Evolutionary conservation across 2,113 vertebrate species (phyloP), one percentile per base, ranked within the genome.

Genomic region (Egretta garzetta): DNA sequence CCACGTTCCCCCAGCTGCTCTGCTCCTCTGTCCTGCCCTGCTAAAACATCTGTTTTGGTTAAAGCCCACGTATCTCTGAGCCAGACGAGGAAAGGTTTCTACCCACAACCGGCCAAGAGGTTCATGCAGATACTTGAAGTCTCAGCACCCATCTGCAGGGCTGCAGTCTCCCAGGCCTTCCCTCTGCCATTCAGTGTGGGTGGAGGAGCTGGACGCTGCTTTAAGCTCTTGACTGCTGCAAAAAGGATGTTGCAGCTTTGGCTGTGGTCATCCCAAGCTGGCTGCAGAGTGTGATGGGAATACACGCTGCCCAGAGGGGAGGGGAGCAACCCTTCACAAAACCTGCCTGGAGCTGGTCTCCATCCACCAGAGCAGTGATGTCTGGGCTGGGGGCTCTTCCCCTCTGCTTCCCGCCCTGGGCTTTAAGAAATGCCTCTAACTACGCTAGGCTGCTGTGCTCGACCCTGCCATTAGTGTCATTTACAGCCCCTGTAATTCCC

Each of bases 151-250:
- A 6, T 32, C 72, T 70, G 35, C 73, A 68, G 47, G 24, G 56
- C 73, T 73, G 76, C 64, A 53, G 1, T 21, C 18, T 62, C 59
- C 67, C 32, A 72, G 63, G 59, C 39, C 63, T 79, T 30, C 41
- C 12, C 52, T 59, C 20, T 0, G 0, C 39, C 18, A 1, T 35
- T 67, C 43, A 14, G 39, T 5, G 3, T 4, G 7, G 14, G 4
- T 45, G 55, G 41, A 68, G 39, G 50, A 45, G 23, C 5, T 33
- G 21, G 41, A 39, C 4, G 6, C 28, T 71, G 49, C 73, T 62
- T 19, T n/a, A 27, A 66, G 41, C 33, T 90, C 68, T 58, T 55
- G 11, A 16, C 33, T 77, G 19, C 39, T 86, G 55, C 33, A 77
- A 21, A 77, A 53, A 62, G 5, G 20, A 26, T 11, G 16, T 28